Base-by-base conservation (phyloP, 2,888 invertebrate genomes). In the Papilio protenor region DNA sequence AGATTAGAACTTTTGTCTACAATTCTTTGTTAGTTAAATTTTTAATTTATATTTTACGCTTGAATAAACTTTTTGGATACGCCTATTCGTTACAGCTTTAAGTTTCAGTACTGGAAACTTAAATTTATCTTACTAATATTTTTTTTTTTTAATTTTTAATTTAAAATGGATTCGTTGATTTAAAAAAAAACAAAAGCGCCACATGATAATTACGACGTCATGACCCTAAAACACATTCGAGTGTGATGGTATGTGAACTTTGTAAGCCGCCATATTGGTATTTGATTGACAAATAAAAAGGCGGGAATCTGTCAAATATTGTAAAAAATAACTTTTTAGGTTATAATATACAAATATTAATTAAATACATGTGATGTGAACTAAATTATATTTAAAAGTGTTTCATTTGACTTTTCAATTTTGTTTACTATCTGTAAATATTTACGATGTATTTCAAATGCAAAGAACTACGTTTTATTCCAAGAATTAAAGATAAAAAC, bases 151-250 rank as follows among this genome's bases (percentile, higher is more conserved):
- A n/a, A n/a, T n/a, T n/a, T n/a, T n/a, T n/a, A n/a, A n/a, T n/a
- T n/a, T n/a, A n/a, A 75, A 78, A 72, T 55, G 71, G 52, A 64
- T 75, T 75, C 64, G 47, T 47, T 70, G 59, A 40, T 18, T 64
- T 16, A 71, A 52, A 61, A 61, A 71, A 71, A 78, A 78, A 77
- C 76, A 77, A 78, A 45, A 64, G 64, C 78, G 12, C 78, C 57
- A 23, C 78, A 72, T 57, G 75, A 75, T 61, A 40, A 61, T 45
- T 23, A 40, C 49, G 64, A 6, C 72, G 49, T 45, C 64, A 64
- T 72, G 61, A 55, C 71, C 52, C 64, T 66, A 61, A 40, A 73
- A 64, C 47, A 75, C 33, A 70, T 75, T 61, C 70, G n/a, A 40
- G 78, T 71, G 78, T 71, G 61, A 61, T 69, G 75, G 71, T 27